Evolutionary conservation across 2,888 invertebrate species (phyloP).

Genomic region (Eueremaeus valkanovi): DNA sequence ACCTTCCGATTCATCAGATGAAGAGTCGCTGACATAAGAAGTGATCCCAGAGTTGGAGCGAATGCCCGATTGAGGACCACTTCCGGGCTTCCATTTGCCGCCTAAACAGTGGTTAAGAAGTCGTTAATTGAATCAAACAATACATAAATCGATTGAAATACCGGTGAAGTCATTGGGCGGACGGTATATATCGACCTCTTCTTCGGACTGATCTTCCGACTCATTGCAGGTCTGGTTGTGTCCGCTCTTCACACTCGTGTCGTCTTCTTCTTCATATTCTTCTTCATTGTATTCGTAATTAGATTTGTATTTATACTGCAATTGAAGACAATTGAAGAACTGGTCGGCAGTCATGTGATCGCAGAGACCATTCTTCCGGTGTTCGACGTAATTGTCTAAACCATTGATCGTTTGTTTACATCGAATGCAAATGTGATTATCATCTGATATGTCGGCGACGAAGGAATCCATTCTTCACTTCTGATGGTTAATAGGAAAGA

Average conservation of each 20-base stretch:
- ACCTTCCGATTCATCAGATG: not conserved
- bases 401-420: conserved; percentile 78
- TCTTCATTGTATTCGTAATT: conserved; percentile 16
- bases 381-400: conserved; percentile 77
- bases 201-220: conserved; percentile 31
- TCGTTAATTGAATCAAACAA: not conserved
- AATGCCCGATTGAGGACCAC: conserved; percentile 26
- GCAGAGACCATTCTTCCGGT: conserved; percentile 62
- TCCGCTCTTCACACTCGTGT: not conserved
- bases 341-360: conserved; percentile 41
- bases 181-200: conserved; percentile 39
- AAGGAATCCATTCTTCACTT: conserved; percentile 1
- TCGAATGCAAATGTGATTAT: conserved; percentile 80
- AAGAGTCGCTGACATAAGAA: not conserved
- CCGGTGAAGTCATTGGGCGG: conserved; percentile 50
- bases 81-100: conserved; percentile 76
- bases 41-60: not conserved
- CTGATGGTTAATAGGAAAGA: too few relatives aligned
- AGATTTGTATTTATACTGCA: conserved; percentile 29
- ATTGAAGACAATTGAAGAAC: conserved; percentile 25
- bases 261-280: conserved; percentile 15
- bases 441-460: conserved; percentile 60
- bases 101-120: not conserved
- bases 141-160: not conserved
- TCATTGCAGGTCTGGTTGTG: too few relatives aligned